These are phyloP conservation scores for Druceiella hillmani DNA, from an alignment of 2,888 invertebrate species.

Conservation along the genomic window DNA sequence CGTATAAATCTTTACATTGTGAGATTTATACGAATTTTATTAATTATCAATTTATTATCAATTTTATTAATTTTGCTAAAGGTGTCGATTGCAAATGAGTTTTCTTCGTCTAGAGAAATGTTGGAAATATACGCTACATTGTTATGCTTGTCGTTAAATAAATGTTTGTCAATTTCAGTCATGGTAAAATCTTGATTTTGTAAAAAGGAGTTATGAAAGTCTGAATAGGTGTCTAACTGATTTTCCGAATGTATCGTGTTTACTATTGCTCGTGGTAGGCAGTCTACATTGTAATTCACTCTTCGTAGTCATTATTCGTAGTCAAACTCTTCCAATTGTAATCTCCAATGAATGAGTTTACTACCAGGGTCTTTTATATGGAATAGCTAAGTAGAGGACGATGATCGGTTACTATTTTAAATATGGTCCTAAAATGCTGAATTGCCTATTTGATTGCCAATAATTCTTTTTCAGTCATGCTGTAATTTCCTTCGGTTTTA, in stretches of 20 bases:
- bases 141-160: not conserved
- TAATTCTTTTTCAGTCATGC: constrained; percentile 25
- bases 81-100: not conserved
- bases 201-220: not conserved
- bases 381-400: constrained; percentile 24
- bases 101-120: not conserved
- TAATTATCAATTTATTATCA: no score
- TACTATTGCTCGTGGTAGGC: not conserved
- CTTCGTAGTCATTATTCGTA: constrained; percentile 25
- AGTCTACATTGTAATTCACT: constrained; percentile 13
- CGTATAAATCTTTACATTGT: constrained; percentile 8
- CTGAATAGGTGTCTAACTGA: not conserved
- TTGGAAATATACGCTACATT: not conserved
- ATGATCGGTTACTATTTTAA: constrained; percentile 27
- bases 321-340: constrained; percentile 25
- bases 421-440: constrained; percentile 26
- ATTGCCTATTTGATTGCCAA: constrained; percentile 27
- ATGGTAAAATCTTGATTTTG: not conserved
- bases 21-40: not conserved
- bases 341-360: constrained; percentile 24
- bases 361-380: constrained; percentile 24
- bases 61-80: constrained; percentile 11
- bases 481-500: constrained; percentile 19
- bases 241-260: not conserved
- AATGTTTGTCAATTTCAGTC: not conserved